Evolutionary conservation across 2,888 invertebrate genomes (phyloP), one percentile per base, ranked within the genome.

Genomic region (Tinea pellionella): DNA sequence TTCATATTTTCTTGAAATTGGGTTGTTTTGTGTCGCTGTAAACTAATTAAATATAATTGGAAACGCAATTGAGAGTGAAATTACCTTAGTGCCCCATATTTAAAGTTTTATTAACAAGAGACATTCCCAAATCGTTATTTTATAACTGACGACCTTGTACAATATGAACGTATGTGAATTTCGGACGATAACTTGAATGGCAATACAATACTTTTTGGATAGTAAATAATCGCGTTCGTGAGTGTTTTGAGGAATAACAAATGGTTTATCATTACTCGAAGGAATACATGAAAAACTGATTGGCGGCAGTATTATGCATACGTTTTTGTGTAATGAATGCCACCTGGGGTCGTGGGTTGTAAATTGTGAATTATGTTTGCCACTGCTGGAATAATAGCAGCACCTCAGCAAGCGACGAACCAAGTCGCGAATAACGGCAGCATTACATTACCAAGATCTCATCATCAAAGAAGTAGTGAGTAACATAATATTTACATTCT

Each of bases 391-490:
- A 78, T 82, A 75, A 79, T 80, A 78, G 80, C 85, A 69, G 80
- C 79, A 66, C 80, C 86, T 59, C 87, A 87, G 68, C 81, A 80
- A 66, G 77, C 82, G 67, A 74, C 80, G 68, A 78, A 78, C 61
- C 80, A 85, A 71, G 78, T 84, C 67, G 78, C 86, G 30, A 78
- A 78, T 66, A 85, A 83, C 72, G 87, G 87, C 65, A 87, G 85
- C 69, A 88, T 78, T 32, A 88, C 88, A 30, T 69, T 88, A 63
- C 88, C 87, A 58, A 72, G 88, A 62, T 87, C 88, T 41, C 86
- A 88, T 67, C 88, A 88, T 68, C 87, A 87, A 68, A 81, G 86
- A 69, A 80, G 84, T 74, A 87, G 87, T 84, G 74, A 63, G 41
- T 43, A 11, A 55, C 9, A 37, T 30, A 30, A 30, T 37, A 12